Percentiles rank a stretch among this genome's conserved stretches.
These are phyloP conservation scores for Etheostoma nigrum DNA, from an alignment of 2,797 vertebrate genomes.

Conservation along the genomic window DNA sequence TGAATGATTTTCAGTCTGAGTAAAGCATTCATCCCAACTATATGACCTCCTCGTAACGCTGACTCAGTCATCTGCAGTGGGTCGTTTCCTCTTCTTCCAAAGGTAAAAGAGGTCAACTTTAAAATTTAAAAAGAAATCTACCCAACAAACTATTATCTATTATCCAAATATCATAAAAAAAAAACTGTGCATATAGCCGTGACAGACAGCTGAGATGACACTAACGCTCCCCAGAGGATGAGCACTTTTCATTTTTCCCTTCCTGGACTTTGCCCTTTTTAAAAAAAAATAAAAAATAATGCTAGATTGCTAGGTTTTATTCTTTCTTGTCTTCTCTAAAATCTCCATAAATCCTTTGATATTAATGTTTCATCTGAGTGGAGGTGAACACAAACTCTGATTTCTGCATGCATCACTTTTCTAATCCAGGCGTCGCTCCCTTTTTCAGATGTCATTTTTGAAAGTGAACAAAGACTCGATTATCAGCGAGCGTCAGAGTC, in stretches of 20 bases:
- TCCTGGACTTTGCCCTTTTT: neutral
- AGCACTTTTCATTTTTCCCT: neutral
- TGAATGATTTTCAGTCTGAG: no score
- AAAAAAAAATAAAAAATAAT: neutral
- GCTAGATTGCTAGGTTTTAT: neutral
- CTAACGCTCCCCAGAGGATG: neutral
- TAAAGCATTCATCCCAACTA: no score
- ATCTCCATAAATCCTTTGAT: neutral
- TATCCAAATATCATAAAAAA: no score
- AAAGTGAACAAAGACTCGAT: conserved; percentile 36
- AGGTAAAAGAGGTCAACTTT: no score
- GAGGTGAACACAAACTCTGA: neutral
- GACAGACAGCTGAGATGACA: no score
- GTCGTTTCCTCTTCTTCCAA: no score
- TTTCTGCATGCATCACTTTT: neutral
- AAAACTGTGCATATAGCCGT: no score
- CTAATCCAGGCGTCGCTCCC: neutral
- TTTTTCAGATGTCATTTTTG: conserved; percentile 29
- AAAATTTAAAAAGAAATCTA: no score
- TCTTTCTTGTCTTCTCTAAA: neutral
- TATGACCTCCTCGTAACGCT: no score
- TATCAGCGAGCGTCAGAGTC: conserved; percentile 17
- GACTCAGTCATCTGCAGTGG: no score
- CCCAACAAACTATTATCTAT: no score
- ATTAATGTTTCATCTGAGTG: neutral